A percentile compares a stretch with the other conserved stretches of the same genome.
Evolutionary conservation across 2,888 invertebrate genomes (phyloP).

Genomic region (Anarsia innoxiella): DNA sequence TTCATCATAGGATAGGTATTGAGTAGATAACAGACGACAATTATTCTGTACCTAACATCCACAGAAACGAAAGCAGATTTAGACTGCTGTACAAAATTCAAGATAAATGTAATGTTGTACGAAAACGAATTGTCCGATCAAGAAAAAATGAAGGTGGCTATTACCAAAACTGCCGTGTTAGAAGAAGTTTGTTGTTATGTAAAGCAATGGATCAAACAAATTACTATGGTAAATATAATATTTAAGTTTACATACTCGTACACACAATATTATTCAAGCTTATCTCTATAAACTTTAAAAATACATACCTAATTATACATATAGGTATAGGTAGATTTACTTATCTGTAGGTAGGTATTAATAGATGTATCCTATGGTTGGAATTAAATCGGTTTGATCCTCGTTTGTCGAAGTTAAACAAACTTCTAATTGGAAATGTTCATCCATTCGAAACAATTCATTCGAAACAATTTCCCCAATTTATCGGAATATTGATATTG

Average conservation of each 20-base stretch:
- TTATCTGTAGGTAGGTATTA: too few species aligned
- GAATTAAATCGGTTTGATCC: neutral
- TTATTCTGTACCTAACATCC: neutral
- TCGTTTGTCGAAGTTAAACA: neutral
- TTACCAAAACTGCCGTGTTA: constrained; percentile 76
- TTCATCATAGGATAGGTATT: neutral
- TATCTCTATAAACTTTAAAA: neutral
- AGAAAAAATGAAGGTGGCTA: constrained; percentile 74
- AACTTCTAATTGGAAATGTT: neutral
- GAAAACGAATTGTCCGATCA: constrained; percentile 74
- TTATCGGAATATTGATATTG: too few species aligned
- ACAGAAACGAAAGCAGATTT: constrained; percentile 80
- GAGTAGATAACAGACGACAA: neutral
- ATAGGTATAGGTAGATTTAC: too few species aligned
- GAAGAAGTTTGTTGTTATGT: constrained; percentile 78
- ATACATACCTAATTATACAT: neutral
- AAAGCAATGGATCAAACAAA: constrained; percentile 80
- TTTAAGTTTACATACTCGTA: too few species aligned
- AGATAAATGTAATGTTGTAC: constrained; percentile 73
- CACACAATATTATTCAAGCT: too few species aligned
- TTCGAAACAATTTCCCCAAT: too few species aligned
- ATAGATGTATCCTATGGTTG: too few species aligned
- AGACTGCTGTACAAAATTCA: constrained; percentile 77
- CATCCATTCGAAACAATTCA: too few species aligned
- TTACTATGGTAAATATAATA: constrained; percentile 77